Evolutionary conservation across 2,113 vertebrate species (phyloP).

Genomic region (Callionymus lyra): DNA sequence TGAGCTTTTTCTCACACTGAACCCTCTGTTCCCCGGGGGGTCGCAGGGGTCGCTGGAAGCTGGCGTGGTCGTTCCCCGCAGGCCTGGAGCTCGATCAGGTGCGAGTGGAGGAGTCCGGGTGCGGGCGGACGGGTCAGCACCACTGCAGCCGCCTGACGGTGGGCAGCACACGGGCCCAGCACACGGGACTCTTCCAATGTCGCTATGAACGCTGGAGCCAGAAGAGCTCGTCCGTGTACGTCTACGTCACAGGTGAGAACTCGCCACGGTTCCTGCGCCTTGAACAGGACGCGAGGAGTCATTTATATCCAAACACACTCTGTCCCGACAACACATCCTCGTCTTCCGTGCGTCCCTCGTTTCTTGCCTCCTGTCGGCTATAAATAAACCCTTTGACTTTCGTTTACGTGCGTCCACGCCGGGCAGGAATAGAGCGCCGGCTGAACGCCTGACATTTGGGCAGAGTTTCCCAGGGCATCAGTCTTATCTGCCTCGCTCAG

Average conservation of each 20-base stretch:
- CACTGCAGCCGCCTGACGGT: slow-evolving; percentile 79
- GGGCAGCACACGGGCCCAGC: slow-evolving; percentile 60
- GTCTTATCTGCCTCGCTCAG: slow-evolving; percentile 70
- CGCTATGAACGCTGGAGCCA: slow-evolving; percentile 64
- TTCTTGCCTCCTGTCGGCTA: slow-evolving; percentile 39
- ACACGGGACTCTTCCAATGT: slow-evolving; percentile 86
- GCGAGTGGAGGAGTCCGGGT: slow-evolving; percentile 66
- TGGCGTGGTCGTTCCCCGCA: slow-evolving; percentile 79
- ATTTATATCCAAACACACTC: slow-evolving; percentile 65
- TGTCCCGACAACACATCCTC: slow-evolving; percentile 61
- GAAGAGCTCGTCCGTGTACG: slow-evolving; percentile 71
- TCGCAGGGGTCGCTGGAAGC: slow-evolving; percentile 77
- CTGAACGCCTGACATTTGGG: slow-evolving; percentile 60
- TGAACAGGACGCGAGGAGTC: slow-evolving; percentile 63
- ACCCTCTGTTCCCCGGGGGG: slow-evolving; percentile 4
- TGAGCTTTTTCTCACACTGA: background rate
- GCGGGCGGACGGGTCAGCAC: slow-evolving; percentile 69
- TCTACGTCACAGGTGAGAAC: slow-evolving; percentile 89
- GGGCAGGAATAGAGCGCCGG: slow-evolving; percentile 64
- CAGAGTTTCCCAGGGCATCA: slow-evolving; percentile 71
- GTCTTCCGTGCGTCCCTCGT: slow-evolving; percentile 57
- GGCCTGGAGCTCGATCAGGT: slow-evolving; percentile 65
- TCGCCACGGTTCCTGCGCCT: background rate
- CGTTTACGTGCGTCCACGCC: slow-evolving; percentile 48
- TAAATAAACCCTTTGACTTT: slow-evolving; percentile 61